These are phyloP conservation scores for Tadarida brasiliensis DNA, from an alignment of 2,797 vertebrate species.

Conservation along the genomic window DNA sequence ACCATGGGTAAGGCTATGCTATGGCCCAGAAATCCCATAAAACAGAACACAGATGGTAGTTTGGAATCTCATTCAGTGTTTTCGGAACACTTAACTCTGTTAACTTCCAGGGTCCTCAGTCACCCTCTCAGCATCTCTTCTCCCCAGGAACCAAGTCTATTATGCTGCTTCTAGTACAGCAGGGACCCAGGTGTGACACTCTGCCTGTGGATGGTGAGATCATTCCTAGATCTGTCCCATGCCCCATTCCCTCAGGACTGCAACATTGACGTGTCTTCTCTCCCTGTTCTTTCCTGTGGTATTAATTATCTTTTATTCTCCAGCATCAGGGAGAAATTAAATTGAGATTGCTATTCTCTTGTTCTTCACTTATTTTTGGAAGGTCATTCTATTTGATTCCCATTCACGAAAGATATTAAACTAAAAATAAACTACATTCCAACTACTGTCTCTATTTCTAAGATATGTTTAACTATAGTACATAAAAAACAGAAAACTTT, in stretches of 20 bases:
- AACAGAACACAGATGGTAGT: neutral
- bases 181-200: rapidly evolving
- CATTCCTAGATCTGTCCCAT: neutral
- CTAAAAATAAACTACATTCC: neutral
- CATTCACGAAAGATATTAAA: neutral
- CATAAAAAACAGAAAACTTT: neutral
- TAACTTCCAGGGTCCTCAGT: neutral
- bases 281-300: neutral
- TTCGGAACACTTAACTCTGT: constrained; percentile 2
- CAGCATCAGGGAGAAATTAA: neutral
- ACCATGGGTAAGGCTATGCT: neutral
- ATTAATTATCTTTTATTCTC: neutral
- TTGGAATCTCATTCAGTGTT: neutral
- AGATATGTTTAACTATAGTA: neutral
- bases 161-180: neutral
- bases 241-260: neutral
- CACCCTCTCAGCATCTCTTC: neutral
- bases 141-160: neutral
- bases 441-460: neutral
- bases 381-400: neutral
- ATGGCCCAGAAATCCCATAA: neutral
- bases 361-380: constrained; percentile 4
- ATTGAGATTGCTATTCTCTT: neutral
- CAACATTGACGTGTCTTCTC: neutral
- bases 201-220: neutral